Conservation (phyloP, 2,797 vertebrate genomes). For the Garrulus glandarius region DNA sequence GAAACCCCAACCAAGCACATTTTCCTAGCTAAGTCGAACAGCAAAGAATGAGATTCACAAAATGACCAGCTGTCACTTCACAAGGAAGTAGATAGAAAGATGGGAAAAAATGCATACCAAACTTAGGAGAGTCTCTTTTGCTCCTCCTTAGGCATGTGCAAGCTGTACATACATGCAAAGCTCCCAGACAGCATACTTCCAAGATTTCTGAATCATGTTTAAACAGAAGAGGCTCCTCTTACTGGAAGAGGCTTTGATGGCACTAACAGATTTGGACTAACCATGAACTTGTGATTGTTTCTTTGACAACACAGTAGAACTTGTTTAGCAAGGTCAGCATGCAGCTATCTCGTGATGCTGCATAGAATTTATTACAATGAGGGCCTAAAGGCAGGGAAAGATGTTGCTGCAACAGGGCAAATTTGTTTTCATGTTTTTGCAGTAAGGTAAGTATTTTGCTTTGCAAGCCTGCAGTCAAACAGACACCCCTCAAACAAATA, state of each 20-base stretch:
- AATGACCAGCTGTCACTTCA: neutral
- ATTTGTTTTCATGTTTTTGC: neutral
- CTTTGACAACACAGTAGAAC: conserved; percentile 2
- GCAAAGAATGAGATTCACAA: neutral
- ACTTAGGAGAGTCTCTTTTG: neutral
- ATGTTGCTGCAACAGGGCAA: neutral
- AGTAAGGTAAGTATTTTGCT: neutral
- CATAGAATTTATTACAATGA: neutral
- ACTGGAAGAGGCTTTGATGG: neutral
- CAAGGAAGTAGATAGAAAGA: neutral
- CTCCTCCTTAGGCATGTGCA: neutral
- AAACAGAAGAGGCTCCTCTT: neutral
- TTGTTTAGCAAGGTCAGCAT: conserved; percentile 29
- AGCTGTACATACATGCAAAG: neutral
- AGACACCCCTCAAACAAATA: neutral
- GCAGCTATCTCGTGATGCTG: neutral
- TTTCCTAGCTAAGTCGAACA: neutral
- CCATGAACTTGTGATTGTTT: neutral
- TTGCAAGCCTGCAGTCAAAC: neutral
- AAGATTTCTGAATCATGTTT: neutral
- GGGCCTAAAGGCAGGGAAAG: neutral
- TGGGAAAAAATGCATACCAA: neutral
- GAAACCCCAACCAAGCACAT: neutral
- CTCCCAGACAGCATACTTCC: neutral
- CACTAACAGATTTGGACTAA: neutral